phyloP scores from a whole-genome alignment of 2,888 invertebrate species.

The Maniola hyperantus region DNA sequence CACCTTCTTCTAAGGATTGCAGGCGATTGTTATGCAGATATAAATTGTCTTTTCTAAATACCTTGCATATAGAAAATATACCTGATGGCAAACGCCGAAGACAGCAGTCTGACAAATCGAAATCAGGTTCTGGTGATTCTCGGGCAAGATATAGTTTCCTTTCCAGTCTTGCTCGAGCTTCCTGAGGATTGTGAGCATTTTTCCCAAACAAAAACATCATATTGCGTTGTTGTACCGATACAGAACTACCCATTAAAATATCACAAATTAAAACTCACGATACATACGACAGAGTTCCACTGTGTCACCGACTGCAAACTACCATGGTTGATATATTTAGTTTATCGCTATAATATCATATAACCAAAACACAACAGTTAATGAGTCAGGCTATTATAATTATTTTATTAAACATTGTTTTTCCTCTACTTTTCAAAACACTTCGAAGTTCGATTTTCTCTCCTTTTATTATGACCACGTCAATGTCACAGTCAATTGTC shows the following conservation, averaged over 20 bases:
- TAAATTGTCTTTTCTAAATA: slow-evolving; percentile 89
- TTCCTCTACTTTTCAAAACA: background rate
- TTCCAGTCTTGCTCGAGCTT: slow-evolving; percentile 63
- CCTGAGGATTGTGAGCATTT: slow-evolving; percentile 54
- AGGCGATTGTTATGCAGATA: slow-evolving; percentile 87
- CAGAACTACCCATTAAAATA: slow-evolving; percentile 75
- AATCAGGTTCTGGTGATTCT: slow-evolving; percentile 91
- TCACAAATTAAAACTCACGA: slow-evolving; percentile 4
- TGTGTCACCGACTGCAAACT: slow-evolving; percentile 36
- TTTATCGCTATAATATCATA: slow-evolving; percentile 28
- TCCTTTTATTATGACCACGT: background rate
- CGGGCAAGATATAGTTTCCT: slow-evolving; percentile 77
- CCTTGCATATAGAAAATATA: slow-evolving; percentile 90
- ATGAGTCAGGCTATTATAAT: background rate
- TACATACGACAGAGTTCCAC: slow-evolving; percentile 14
- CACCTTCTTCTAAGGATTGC: slow-evolving; percentile 86
- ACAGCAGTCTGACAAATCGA: slow-evolving; percentile 91
- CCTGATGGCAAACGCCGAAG: slow-evolving; percentile 88
- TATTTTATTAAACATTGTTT: background rate
- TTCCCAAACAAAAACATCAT: slow-evolving; percentile 73
- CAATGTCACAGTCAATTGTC: background rate
- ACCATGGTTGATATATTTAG: slow-evolving; percentile 30
- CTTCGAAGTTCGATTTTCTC: background rate
- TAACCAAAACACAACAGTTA: background rate
- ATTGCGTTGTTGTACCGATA: slow-evolving; percentile 64